Conservation (phyloP, 2,113 vertebrate genomes). For the Astatoreochromis straeleni region DNA sequence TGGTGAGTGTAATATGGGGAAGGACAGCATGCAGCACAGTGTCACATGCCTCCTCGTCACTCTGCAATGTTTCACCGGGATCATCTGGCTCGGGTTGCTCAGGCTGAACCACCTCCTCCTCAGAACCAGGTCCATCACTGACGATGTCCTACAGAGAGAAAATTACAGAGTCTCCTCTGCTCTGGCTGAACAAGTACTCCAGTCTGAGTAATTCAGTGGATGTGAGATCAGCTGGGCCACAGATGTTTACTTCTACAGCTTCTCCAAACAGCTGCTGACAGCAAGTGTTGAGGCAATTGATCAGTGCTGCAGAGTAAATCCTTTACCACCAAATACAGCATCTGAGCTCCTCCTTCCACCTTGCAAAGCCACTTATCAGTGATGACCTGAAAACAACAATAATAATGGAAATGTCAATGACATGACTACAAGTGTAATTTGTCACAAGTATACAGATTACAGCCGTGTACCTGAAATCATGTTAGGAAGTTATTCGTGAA, state of each 20-base stretch:
- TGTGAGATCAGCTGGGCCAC: background rate
- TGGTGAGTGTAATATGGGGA: no score
- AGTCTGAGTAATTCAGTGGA: background rate
- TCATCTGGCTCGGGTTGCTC: background rate
- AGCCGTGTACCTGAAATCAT: background rate
- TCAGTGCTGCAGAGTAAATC: background rate
- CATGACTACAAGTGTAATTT: background rate
- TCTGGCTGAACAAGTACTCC: background rate
- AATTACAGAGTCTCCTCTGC: background rate
- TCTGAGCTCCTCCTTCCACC: background rate
- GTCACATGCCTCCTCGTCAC: fast-evolving
- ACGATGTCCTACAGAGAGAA: background rate
- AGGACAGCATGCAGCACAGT: no score
- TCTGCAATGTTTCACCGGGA: background rate
- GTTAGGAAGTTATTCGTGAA: background rate
- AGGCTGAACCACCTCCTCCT: background rate
- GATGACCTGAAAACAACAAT: background rate
- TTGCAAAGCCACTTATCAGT: background rate
- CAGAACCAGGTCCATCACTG: background rate
- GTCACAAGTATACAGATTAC: background rate
- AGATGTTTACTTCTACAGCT: background rate
- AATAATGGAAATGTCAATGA: background rate
- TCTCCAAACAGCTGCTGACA: background rate
- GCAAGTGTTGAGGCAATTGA: background rate
- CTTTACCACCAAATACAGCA: background rate